Conservation (phyloP, 2,888 invertebrate genomes). For the Agrypnus murinus region DNA sequence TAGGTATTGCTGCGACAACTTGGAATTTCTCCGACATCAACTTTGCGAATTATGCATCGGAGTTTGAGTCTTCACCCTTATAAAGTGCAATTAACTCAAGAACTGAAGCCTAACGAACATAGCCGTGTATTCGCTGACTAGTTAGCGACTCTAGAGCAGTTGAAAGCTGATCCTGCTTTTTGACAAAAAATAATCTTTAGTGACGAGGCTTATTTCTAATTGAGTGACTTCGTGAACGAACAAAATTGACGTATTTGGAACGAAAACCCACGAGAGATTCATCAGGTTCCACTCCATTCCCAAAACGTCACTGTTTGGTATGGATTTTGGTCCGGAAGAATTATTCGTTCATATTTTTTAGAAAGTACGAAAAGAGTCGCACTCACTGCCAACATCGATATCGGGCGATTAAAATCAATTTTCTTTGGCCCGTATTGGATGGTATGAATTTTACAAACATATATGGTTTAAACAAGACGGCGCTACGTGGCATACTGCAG, state of each 20-base stretch:
- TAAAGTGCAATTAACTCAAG: too few relatives aligned
- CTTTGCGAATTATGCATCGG: too few relatives aligned
- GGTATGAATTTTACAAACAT: background rate
- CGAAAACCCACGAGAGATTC: constrained; percentile 14
- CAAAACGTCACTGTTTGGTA: too few relatives aligned
- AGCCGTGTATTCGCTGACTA: too few relatives aligned
- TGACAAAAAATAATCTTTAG: too few relatives aligned
- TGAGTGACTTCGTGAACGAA: constrained; percentile 17
- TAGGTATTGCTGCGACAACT: background rate
- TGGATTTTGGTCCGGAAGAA: too few relatives aligned
- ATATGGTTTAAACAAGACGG: constrained; percentile 6
- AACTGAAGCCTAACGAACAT: constrained; percentile 10
- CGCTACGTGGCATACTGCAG: background rate
- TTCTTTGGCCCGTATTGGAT: background rate
- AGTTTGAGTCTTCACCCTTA: too few relatives aligned
- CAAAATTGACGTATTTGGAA: constrained; percentile 19
- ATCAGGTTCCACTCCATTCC: background rate
- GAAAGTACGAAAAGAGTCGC: background rate
- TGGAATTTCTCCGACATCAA: background rate
- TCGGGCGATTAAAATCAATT: constrained; percentile 3
- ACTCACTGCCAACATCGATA: background rate
- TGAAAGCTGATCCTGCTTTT: too few relatives aligned
- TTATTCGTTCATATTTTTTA: constrained; percentile 3
- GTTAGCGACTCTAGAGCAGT: too few relatives aligned
- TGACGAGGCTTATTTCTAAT: constrained; percentile 23